These are phyloP conservation scores for Poecile atricapillus DNA, from an alignment of 2,113 vertebrate genomes.

Conservation along the genomic window DNA sequence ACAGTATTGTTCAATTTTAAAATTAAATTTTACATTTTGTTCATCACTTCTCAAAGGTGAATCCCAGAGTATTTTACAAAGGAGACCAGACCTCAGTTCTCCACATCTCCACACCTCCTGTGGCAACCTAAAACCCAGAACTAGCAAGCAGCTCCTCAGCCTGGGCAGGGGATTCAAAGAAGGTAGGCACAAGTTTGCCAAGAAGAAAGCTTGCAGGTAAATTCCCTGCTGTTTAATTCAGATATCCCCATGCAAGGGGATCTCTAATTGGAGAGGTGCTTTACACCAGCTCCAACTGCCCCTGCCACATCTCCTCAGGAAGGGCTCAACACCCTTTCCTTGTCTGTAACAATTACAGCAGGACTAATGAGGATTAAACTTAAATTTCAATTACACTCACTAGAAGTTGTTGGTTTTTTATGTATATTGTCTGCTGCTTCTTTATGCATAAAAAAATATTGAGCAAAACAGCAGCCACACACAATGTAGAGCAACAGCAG, in stretches of 20 bases:
- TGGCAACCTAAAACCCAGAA: background rate
- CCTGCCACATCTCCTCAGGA: background rate
- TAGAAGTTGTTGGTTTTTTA: background rate
- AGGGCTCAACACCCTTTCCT: background rate
- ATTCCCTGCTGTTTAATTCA: background rate
- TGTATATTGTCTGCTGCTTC: background rate
- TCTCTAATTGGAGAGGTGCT: background rate
- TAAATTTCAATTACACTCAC: background rate
- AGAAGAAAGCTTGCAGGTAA: background rate
- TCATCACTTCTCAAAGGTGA: background rate
- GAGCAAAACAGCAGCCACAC: background rate
- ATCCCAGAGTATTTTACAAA: background rate
- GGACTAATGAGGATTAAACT: background rate
- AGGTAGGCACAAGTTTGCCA: background rate
- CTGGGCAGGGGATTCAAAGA: background rate
- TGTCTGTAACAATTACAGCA: background rate
- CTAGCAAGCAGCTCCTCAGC: background rate
- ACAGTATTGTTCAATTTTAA: background rate
- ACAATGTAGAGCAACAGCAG: background rate
- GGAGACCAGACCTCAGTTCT: background rate
- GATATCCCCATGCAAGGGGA: too few species aligned
- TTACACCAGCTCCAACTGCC: background rate
- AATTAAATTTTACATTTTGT: background rate
- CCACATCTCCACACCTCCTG: background rate
- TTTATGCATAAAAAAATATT: rapidly evolving